Evolutionary conservation across 1,140 invertebrate genomes (phyloP).

Genomic region (Brachionus paranguensis): DNA sequence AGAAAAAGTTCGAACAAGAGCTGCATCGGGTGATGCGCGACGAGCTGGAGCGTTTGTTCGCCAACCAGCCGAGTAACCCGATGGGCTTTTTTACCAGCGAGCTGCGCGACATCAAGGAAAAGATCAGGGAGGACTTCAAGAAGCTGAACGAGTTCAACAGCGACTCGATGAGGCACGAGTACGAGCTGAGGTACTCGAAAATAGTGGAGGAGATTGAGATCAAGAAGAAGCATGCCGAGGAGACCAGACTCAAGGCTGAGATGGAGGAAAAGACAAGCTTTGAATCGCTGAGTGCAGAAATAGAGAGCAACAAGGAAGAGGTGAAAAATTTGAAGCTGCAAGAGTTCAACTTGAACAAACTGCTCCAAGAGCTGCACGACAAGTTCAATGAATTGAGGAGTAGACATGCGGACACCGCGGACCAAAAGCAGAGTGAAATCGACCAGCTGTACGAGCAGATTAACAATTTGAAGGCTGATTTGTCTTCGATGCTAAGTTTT

Average conservation of each 20-base stretch:
- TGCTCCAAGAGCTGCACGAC: background rate
- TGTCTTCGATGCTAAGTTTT: conserved; percentile 26
- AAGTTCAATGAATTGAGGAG: background rate
- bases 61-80: background rate
- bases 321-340: conserved; percentile 16
- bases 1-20: conserved; percentile 38
- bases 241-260: background rate
- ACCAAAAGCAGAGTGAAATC: background rate
- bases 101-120: background rate
- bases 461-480: conserved; percentile 30
- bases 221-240: background rate
- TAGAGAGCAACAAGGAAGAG: background rate
- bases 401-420: background rate
- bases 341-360: conserved; percentile 33
- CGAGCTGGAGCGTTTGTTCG: background rate
- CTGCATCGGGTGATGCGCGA: conserved; percentile 19
- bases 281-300: background rate
- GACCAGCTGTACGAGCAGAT: background rate
- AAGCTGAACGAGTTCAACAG: conserved; percentile 20
- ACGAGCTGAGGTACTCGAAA: conserved; percentile 17
- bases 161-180: conserved; percentile 1
- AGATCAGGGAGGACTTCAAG: conserved; percentile 20
- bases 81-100: background rate
- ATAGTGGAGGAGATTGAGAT: conserved; percentile 22
- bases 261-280: background rate